A percentile compares a stretch with the other conserved stretches of the same genome.
Evolutionary conservation across 2,113 vertebrate species (phyloP).

Genomic region (Rhabdomys dilectus): DNA sequence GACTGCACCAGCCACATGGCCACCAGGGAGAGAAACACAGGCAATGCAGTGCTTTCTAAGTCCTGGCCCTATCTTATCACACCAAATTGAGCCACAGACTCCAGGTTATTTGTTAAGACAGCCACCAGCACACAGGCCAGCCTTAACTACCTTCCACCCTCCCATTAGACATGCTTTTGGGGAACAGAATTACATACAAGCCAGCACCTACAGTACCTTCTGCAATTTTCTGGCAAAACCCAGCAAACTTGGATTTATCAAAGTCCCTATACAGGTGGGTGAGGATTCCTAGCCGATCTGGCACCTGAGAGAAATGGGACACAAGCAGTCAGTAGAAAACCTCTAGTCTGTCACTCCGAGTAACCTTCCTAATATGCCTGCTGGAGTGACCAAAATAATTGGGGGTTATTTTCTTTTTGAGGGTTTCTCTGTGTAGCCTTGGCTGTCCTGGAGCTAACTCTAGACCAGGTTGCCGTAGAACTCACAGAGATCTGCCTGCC

Average conservation of each 20-base stretch:
- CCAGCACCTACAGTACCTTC: constrained; percentile 88
- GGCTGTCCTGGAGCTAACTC: not conserved
- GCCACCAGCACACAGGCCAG: not conserved
- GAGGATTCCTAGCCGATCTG: constrained; percentile 92
- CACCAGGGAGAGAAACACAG: not conserved
- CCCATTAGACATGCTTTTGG: not conserved
- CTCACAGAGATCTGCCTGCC: not conserved
- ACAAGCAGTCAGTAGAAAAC: not conserved
- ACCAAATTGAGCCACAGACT: not conserved
- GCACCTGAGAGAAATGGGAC: constrained; percentile 86
- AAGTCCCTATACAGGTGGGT: constrained; percentile 93
- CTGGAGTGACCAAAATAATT: not conserved
- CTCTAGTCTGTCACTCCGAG: not conserved
- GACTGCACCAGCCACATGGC: not conserved
- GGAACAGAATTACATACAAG: not conserved
- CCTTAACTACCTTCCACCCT: not conserved
- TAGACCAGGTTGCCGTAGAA: not conserved
- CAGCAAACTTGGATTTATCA: constrained; percentile 94
- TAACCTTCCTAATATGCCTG: not conserved
- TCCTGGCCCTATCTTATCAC: not conserved
- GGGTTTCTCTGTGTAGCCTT: not conserved
- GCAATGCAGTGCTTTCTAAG: not conserved
- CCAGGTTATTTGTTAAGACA: not conserved
- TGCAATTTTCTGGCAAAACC: constrained; percentile 93
- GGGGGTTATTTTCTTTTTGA: not conserved